phyloP scores from a whole-genome alignment of 2,888 invertebrate species.

The Eudiplozoon nipponicum region DNA sequence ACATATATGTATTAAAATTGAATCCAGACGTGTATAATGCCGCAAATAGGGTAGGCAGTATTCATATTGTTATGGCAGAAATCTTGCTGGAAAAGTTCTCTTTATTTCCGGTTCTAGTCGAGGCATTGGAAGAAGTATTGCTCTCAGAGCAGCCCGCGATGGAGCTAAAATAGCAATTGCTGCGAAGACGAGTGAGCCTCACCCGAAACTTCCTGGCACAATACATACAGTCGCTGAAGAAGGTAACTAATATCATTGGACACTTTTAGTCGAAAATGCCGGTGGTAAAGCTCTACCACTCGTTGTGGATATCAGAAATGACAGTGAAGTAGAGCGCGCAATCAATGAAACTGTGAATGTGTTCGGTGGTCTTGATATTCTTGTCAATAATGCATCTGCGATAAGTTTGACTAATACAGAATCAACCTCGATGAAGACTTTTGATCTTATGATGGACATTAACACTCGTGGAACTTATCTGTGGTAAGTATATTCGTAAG shows the following conservation, averaged over 20 bases:
- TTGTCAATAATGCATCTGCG: conserved; percentile 73
- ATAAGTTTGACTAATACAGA: conserved; percentile 42
- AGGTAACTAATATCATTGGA: conserved; percentile 32
- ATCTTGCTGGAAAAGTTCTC: conserved; percentile 58
- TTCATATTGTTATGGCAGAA: too few species aligned
- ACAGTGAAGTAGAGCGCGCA: conserved; percentile 33
- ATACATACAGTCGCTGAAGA: conserved; percentile 62
- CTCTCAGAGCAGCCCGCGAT: conserved; percentile 47
- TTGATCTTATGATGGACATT: conserved; percentile 70
- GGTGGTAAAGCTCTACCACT: conserved; percentile 58
- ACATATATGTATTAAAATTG: too few species aligned
- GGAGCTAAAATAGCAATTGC: conserved; percentile 64
- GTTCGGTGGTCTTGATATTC: conserved; percentile 76
- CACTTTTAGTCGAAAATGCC: conserved; percentile 39
- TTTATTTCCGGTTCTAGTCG: conserved; percentile 80
- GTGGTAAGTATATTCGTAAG: too few species aligned
- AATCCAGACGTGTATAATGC: too few species aligned
- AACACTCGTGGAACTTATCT: conserved; percentile 76
- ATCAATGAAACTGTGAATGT: conserved; percentile 36
- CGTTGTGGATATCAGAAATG: conserved; percentile 47
- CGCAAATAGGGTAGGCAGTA: too few species aligned
- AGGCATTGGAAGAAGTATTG: conserved; percentile 77
- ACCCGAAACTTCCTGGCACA: conserved; percentile 62
- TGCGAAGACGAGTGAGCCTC: conserved; percentile 57
- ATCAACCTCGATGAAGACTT: conserved; percentile 64